These are phyloP conservation scores for Antechinus stuartii DNA, from an alignment of 2,113 vertebrate species.

Conservation along the genomic window DNA sequence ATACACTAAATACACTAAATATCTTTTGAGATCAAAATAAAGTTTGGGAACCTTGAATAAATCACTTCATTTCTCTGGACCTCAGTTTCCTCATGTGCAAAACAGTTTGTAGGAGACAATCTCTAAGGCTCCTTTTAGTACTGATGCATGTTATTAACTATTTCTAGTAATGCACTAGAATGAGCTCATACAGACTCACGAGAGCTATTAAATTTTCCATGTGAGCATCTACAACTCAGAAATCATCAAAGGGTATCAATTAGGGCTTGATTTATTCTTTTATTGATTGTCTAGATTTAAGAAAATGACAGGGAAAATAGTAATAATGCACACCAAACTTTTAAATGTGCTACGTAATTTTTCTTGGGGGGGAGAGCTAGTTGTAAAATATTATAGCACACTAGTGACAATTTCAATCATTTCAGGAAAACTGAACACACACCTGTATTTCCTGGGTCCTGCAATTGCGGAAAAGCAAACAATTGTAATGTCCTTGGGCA, in stretches of 20 bases:
- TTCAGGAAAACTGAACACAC: conserved; percentile 13
- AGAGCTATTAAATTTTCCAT: neutral
- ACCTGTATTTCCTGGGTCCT: conserved; percentile 34
- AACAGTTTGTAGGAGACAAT: neutral
- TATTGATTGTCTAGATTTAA: neutral
- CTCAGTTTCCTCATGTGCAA: neutral
- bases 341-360: neutral
- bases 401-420: conserved; percentile 25
- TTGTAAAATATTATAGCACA: neutral
- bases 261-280: neutral
- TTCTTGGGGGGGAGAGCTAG: neutral
- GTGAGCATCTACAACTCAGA: neutral
- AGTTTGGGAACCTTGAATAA: neutral
- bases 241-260: neutral
- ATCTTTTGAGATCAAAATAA: conserved; percentile 22
- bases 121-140: neutral
- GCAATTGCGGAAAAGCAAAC: conserved; percentile 49
- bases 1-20: conserved; percentile 5
- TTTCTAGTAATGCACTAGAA: neutral
- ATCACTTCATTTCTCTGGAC: neutral
- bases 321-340: neutral
- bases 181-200: neutral
- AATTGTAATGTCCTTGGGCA: neutral
- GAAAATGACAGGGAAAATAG: neutral
- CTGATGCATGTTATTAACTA: neutral